Conservation (phyloP, 2,797 vertebrate genomes). For the Aeoliscus strigatus region DNA sequence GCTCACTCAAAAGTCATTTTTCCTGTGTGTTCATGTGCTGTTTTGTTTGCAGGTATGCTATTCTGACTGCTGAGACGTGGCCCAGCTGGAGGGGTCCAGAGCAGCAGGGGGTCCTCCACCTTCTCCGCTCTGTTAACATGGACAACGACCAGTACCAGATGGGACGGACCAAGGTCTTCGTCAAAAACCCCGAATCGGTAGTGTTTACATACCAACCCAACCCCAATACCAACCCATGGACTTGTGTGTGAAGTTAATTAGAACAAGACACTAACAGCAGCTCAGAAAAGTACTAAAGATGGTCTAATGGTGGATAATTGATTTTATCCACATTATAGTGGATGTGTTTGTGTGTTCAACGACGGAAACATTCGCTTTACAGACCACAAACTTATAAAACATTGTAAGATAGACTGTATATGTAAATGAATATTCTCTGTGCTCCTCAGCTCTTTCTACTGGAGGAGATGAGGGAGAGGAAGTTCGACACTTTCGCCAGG, state of each 20-base stretch:
- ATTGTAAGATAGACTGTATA: too few relatives aligned
- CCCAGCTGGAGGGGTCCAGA: slow-evolving; percentile 85
- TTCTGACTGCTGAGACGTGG: slow-evolving; percentile 91
- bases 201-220: too few relatives aligned
- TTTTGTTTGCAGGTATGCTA: slow-evolving; percentile 81
- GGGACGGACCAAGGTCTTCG: slow-evolving; percentile 88
- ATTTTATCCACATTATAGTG: too few relatives aligned
- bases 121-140: slow-evolving; percentile 90
- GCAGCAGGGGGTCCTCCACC: slow-evolving; percentile 89
- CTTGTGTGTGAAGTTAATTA: too few relatives aligned
- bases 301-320: too few relatives aligned
- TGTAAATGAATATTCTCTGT: not conserved
- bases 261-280: too few relatives aligned
- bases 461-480: slow-evolving; percentile 95
- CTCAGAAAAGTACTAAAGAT: too few relatives aligned
- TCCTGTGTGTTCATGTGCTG: not conserved
- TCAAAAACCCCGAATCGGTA: slow-evolving; percentile 97
- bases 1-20: not conserved
- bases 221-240: too few relatives aligned
- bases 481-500: slow-evolving; percentile 91
- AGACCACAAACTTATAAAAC: too few relatives aligned
- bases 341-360: not conserved
- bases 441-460: slow-evolving; percentile 87
- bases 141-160: slow-evolving; percentile 95
- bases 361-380: too few relatives aligned